A percentile compares a stretch with the other conserved stretches of the same genome.
phyloP scores from a whole-genome alignment of 2,797 vertebrate species.

The Melanotaenia nigrans region DNA sequence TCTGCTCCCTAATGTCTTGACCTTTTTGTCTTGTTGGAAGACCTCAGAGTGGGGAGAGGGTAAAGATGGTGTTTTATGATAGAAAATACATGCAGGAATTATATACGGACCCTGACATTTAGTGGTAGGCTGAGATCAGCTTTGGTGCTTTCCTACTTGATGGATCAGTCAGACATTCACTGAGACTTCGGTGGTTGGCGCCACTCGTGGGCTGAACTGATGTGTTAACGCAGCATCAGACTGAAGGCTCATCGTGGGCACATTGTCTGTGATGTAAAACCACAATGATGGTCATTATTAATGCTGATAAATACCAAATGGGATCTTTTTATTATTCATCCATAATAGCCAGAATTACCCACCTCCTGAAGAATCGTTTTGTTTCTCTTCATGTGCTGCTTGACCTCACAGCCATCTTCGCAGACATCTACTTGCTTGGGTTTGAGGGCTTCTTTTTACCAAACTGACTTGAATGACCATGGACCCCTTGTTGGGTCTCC shows the following conservation, averaged over 20 bases:
- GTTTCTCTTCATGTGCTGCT: background rate
- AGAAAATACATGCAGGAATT: slow-evolving; percentile 51
- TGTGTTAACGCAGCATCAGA: slow-evolving; percentile 51
- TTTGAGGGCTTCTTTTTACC: too few species aligned
- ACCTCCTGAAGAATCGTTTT: background rate
- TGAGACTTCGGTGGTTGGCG: slow-evolving; percentile 48
- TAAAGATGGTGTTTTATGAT: slow-evolving; percentile 24
- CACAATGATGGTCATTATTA: slow-evolving; percentile 38
- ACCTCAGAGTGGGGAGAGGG: slow-evolving; percentile 37
- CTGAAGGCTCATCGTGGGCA: slow-evolving; percentile 16
- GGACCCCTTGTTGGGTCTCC: too few species aligned
- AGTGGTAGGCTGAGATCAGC: slow-evolving; percentile 57
- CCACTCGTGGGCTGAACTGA: slow-evolving; percentile 51
- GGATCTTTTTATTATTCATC: background rate
- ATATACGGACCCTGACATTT: slow-evolving; percentile 73
- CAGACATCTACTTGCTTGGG: background rate
- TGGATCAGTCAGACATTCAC: slow-evolving; percentile 58
- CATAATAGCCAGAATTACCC: background rate
- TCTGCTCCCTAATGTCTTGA: slow-evolving; percentile 65
- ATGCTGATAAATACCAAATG: background rate
- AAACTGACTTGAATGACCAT: too few species aligned
- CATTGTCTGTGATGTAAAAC: slow-evolving; percentile 2
- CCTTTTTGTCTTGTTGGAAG: slow-evolving; percentile 62
- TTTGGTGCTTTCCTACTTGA: slow-evolving; percentile 51
- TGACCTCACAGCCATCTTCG: background rate